Percentiles rank a stretch among this genome's conserved stretches.
Evolutionary conservation across 2,113 vertebrate species (phyloP).

Genomic region (Malurus alboscapulatus): DNA sequence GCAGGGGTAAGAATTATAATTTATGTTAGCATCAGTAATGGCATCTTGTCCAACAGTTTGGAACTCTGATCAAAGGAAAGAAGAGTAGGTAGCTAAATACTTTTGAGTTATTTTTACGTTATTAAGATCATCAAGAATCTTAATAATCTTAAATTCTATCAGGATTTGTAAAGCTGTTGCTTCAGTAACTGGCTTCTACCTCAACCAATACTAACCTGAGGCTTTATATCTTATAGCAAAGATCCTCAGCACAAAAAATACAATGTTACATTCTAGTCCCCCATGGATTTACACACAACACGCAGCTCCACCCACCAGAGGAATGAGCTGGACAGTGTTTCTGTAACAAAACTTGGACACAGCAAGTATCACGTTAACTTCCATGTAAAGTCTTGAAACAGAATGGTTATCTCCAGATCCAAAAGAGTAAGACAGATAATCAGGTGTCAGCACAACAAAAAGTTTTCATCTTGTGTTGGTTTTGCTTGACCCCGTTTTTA

Average conservation of each 20-base stretch:
- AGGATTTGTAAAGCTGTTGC: background rate
- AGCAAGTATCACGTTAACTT: background rate
- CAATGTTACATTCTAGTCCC: background rate
- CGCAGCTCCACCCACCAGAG: background rate
- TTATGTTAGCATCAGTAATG: background rate
- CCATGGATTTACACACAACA: background rate
- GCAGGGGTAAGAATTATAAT: background rate
- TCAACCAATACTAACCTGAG: background rate
- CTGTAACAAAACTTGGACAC: background rate
- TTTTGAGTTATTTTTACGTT: background rate
- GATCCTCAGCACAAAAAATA: background rate
- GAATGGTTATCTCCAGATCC: background rate
- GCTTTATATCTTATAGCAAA: background rate
- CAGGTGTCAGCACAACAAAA: background rate
- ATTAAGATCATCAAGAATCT: background rate
- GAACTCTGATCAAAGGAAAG: background rate
- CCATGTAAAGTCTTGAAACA: background rate
- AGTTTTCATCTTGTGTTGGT: background rate
- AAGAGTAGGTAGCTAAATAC: background rate
- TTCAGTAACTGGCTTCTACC: background rate
- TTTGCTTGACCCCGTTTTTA: too few relatives aligned
- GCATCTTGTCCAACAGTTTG: background rate
- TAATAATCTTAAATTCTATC: background rate
- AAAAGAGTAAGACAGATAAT: background rate
- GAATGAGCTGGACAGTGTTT: fast-evolving